phyloP scores from a whole-genome alignment of 2,113 vertebrate species.

The Onychostruthus taczanowskii region DNA sequence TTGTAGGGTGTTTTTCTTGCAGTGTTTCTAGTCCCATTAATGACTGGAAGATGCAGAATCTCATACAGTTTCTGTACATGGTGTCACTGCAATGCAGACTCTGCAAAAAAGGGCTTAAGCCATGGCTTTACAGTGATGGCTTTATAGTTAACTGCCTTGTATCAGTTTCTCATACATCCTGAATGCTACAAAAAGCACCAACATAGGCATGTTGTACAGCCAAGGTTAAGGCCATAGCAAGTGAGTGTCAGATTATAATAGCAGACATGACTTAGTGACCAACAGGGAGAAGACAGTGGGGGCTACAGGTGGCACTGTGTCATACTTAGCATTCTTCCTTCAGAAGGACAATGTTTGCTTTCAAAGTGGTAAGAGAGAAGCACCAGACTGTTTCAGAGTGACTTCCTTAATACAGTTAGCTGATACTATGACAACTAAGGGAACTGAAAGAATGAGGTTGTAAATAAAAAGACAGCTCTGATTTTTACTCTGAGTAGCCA shows the following conservation, averaged over 20 bases:
- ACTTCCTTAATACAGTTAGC: background rate
- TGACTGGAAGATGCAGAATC: background rate
- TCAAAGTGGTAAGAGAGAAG: background rate
- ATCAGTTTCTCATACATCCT: background rate
- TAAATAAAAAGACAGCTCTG: background rate
- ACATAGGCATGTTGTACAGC: background rate
- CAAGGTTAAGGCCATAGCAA: background rate
- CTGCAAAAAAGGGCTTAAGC: background rate
- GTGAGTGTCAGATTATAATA: background rate
- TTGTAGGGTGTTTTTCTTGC: background rate
- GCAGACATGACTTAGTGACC: background rate
- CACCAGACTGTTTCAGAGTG: background rate
- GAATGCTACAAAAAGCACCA: background rate
- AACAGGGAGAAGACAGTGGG: background rate
- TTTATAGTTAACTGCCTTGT: constrained; percentile 9
- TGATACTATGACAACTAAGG: background rate
- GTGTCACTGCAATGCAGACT: background rate
- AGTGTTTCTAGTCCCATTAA: background rate
- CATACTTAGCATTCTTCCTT: background rate
- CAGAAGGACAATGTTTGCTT: background rate
- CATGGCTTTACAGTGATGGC: background rate
- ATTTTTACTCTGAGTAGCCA: background rate
- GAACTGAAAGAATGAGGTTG: background rate
- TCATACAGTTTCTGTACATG: background rate
- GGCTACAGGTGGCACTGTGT: background rate